Evolutionary conservation across 2,888 invertebrate genomes (phyloP).

Genomic region (Pseudococcus viburni): DNA sequence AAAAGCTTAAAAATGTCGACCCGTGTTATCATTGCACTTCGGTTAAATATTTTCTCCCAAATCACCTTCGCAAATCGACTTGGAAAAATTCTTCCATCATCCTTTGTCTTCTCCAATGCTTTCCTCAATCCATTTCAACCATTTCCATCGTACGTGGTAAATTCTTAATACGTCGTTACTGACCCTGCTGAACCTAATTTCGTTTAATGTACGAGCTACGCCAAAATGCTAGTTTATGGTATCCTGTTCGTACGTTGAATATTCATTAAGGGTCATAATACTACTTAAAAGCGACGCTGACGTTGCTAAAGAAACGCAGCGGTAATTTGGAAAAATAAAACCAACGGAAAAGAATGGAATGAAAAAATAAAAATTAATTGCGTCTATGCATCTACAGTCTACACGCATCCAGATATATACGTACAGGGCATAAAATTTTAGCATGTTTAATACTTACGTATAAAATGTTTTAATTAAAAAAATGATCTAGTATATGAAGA

Average conservation of each 20-base stretch:
- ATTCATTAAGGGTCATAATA: conserved; percentile 24
- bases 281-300: neutral
- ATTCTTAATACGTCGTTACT: neutral
- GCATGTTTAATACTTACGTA: neutral
- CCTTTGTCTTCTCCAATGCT: too few relatives aligned
- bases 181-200: neutral
- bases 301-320: neutral
- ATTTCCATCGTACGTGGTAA: neutral
- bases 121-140: neutral
- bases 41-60: too few relatives aligned
- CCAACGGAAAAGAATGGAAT: neutral
- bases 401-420: neutral
- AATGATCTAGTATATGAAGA: neutral
- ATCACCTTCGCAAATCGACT: too few relatives aligned
- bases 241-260: neutral
- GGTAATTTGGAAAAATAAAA: neutral
- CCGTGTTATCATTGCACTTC: too few relatives aligned
- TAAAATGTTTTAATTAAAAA: conserved; percentile 18
- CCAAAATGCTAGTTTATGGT: conserved; percentile 16
- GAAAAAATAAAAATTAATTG: conserved; percentile 28
- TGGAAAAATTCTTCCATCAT: too few relatives aligned
- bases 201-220: neutral
- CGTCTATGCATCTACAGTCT: neutral
- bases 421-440: neutral
- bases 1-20: too few relatives aligned